Evolutionary conservation across 2,113 vertebrate species (phyloP).

Genomic region (Mus spicilegus): DNA sequence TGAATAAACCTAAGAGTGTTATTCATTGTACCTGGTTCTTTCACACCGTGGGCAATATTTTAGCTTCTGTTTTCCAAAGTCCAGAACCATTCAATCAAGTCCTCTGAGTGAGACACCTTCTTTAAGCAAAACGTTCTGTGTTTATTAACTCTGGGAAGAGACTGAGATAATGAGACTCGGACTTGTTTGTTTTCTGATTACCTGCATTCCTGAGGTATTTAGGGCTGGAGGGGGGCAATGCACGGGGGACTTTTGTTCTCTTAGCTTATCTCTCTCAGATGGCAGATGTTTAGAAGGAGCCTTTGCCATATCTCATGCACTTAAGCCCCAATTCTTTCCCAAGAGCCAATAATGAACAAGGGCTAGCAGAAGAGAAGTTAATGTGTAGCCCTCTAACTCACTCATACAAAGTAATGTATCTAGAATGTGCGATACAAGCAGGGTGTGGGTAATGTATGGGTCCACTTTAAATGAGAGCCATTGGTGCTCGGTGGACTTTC

Average conservation of each 20-base stretch:
- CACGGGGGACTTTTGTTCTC: neutral
- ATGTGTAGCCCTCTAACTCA: neutral
- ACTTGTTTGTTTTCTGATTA: slow-evolving; percentile 76
- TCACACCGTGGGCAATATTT: neutral
- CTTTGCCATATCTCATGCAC: neutral
- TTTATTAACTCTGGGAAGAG: slow-evolving; percentile 1
- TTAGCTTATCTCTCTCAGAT: slow-evolving; percentile 42
- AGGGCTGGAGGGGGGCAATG: slow-evolving; percentile 8
- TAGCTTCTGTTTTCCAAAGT: slow-evolving; percentile 18
- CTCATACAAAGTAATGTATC: slow-evolving; percentile 54
- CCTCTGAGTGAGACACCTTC: neutral
- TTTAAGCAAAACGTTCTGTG: neutral
- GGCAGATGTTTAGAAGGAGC: slow-evolving; percentile 42
- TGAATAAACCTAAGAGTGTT: slow-evolving; percentile 37
- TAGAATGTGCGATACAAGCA: slow-evolving; percentile 64
- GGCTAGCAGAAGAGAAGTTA: neutral
- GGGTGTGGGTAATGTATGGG: slow-evolving; percentile 52
- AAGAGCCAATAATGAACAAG: neutral
- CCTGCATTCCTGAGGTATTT: slow-evolving; percentile 70
- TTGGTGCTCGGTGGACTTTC: slow-evolving; percentile 78
- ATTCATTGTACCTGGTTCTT: neutral
- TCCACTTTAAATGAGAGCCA: slow-evolving; percentile 65
- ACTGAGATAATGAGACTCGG: slow-evolving; percentile 21
- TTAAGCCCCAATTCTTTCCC: neutral
- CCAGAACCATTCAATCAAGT: neutral